A percentile compares a stretch with the other conserved stretches of the same genome.
These are phyloP conservation scores for Stenopsyche tienmushanensis DNA, from an alignment of 1,140 invertebrate genomes.

Conservation along the genomic window DNA sequence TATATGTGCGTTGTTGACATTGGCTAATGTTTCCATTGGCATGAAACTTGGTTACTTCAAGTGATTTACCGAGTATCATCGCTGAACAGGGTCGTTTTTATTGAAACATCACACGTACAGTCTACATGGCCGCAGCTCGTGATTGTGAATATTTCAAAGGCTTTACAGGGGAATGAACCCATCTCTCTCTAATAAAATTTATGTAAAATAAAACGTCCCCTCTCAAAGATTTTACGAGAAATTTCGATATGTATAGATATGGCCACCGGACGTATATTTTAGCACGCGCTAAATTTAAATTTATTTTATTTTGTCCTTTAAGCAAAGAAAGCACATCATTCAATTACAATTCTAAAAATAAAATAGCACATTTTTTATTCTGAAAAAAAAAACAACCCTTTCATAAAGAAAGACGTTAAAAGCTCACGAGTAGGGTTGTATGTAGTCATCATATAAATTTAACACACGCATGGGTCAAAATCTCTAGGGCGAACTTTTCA, in stretches of 20 bases:
- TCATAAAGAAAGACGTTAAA: too few relatives aligned
- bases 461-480: too few relatives aligned
- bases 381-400: too few relatives aligned
- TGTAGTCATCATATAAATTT: too few relatives aligned
- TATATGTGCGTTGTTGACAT: slow-evolving; percentile 1
- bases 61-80: not conserved
- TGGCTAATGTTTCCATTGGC: slow-evolving; percentile 13
- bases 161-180: not conserved
- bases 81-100: slow-evolving; percentile 9
- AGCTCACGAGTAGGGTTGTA: too few relatives aligned
- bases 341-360: too few relatives aligned
- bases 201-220: slow-evolving; percentile 6
- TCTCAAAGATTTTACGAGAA: not conserved
- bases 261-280: too few relatives aligned
- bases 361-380: too few relatives aligned
- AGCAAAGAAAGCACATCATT: too few relatives aligned
- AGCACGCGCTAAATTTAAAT: too few relatives aligned
- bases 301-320: too few relatives aligned
- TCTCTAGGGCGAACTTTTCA: too few relatives aligned
- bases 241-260: not conserved
- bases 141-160: slow-evolving; percentile 36
- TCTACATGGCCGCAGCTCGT: slow-evolving; percentile 18
- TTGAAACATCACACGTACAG: slow-evolving; percentile 26
- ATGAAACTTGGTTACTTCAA: not conserved
- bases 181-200: slow-evolving; percentile 9